These are phyloP conservation scores for Dicrurus megarhynchus DNA, from an alignment of 2,113 vertebrate species.

Conservation along the genomic window DNA sequence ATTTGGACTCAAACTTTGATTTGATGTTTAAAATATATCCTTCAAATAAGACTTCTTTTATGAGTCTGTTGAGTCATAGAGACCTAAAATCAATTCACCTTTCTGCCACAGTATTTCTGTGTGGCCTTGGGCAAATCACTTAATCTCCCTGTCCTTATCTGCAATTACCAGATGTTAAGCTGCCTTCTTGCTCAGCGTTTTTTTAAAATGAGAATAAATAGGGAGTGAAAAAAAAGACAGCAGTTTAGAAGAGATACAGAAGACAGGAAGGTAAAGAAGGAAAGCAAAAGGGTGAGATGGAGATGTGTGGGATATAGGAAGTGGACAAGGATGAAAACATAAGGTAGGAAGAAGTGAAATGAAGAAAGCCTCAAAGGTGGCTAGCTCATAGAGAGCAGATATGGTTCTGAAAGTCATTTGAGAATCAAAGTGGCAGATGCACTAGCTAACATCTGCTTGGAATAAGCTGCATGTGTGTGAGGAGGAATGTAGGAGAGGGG, in stretches of 20 bases:
- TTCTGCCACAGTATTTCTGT: neutral
- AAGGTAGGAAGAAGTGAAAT: neutral
- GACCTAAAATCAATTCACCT: neutral
- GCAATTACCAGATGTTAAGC: neutral
- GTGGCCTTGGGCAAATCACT: neutral
- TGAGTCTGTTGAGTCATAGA: slow-evolving; percentile 1
- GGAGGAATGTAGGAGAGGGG: neutral
- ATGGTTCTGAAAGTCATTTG: neutral
- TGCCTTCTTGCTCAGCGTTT: neutral
- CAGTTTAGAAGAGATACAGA: neutral
- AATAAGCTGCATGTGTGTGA: neutral
- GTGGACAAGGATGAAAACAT: neutral
- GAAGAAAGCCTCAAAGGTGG: neutral
- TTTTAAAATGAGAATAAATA: neutral
- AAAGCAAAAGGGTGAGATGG: neutral
- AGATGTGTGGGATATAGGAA: neutral
- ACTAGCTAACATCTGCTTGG: slow-evolving; percentile 11
- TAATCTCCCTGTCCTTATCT: slow-evolving; percentile 14
- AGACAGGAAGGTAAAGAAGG: neutral
- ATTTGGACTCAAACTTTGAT: slow-evolving; percentile 11
- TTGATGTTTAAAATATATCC: slow-evolving; percentile 7
- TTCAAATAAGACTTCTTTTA: slow-evolving; percentile 4
- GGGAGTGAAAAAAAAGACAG: neutral
- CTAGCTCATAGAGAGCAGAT: neutral
- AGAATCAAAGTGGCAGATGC: slow-evolving; percentile 31